Conservation (phyloP, 2,113 vertebrate genomes). For the Pitta sordida region DNA sequence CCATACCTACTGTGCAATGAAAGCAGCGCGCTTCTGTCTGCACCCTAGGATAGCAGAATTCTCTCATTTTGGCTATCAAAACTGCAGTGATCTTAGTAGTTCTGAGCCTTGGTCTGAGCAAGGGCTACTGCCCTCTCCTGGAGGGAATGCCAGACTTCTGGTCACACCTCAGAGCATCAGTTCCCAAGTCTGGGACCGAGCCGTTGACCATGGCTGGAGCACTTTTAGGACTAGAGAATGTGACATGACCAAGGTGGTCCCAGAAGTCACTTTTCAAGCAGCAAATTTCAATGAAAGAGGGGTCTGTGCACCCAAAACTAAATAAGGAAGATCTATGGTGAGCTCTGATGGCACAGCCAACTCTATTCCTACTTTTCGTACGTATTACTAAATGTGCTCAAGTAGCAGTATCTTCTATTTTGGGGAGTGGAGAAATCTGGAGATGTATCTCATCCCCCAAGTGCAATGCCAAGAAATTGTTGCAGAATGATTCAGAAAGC, state of each 20-base stretch:
- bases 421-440: neutral
- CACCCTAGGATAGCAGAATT: neutral
- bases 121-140: neutral
- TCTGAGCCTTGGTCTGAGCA: neutral
- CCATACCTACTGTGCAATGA: neutral
- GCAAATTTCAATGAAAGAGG: neutral
- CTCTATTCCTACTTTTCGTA: neutral
- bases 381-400: neutral
- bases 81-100: neutral
- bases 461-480: conserved; percentile 19
- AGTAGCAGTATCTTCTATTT: neutral
- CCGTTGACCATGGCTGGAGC: neutral
- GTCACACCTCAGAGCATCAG: neutral
- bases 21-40: neutral
- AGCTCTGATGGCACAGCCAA: neutral
- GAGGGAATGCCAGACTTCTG: neutral
- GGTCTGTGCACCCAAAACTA: neutral
- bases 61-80: neutral
- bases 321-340: neutral
- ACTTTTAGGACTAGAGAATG: neutral
- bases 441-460: neutral
- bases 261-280: neutral
- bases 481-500: conserved; percentile 39
- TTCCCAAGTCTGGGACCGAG: neutral
- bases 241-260: neutral